phyloP scores from a whole-genome alignment of 2,888 invertebrate genomes.

The Cinara cedri region DNA sequence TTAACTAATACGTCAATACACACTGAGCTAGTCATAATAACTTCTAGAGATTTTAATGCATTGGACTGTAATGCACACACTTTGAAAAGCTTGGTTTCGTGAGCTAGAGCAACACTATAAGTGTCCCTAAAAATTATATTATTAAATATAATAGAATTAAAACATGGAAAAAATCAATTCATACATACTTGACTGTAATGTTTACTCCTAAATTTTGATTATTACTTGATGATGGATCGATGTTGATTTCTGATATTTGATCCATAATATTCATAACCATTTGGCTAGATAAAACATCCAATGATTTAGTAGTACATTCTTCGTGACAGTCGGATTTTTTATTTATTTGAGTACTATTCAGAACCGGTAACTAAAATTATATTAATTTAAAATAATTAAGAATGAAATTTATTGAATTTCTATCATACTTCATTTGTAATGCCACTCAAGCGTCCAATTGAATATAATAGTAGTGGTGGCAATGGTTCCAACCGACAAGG shows the following conservation, averaged over 20 bases:
- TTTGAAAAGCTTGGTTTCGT: slow-evolving; percentile 50
- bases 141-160: background rate
- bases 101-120: slow-evolving; percentile 20
- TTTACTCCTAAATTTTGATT: slow-evolving; percentile 16
- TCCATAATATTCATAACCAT: slow-evolving; percentile 67
- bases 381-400: background rate
- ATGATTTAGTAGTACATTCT: slow-evolving; percentile 60
- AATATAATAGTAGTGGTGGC: slow-evolving; percentile 41
- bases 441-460: slow-evolving; percentile 55
- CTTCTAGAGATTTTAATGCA: slow-evolving; percentile 50
- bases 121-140: slow-evolving; percentile 25
- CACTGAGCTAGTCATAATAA: slow-evolving; percentile 47
- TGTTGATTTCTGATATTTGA: slow-evolving; percentile 62
- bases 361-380: slow-evolving; percentile 34
- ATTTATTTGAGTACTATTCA: slow-evolving; percentile 17
- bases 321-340: slow-evolving; percentile 3
- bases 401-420: background rate
- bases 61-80: slow-evolving; percentile 21
- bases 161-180: background rate
- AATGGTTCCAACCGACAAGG: slow-evolving; percentile 34
- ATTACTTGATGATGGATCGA: slow-evolving; percentile 19
- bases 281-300: slow-evolving; percentile 65
- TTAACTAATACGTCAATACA: slow-evolving; percentile 43
- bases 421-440: slow-evolving; percentile 56
- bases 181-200: slow-evolving; percentile 19